Evolutionary conservation across 2,113 vertebrate genomes (phyloP).

Genomic region (Forbesichthys agassizii): DNA sequence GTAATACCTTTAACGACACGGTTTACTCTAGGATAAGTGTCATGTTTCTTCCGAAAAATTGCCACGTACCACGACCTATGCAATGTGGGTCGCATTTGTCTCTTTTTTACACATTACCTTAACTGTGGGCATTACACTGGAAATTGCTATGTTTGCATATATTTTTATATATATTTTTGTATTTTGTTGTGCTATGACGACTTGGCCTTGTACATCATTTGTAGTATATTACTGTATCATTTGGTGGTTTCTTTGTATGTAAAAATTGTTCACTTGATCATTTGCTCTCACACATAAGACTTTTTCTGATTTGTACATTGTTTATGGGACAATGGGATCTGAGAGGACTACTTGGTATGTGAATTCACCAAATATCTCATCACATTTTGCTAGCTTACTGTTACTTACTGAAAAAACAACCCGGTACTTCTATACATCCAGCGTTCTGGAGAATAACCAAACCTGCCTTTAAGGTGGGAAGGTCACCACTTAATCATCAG

Average conservation of each 20-base stretch:
- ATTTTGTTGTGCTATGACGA: conserved; percentile 52
- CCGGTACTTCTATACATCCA: no score
- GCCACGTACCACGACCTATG: conserved; percentile 36
- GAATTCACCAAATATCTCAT: background rate
- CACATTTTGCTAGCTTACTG: no score
- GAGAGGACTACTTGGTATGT: background rate
- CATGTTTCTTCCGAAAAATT: conserved; percentile 75
- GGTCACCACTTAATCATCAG: background rate
- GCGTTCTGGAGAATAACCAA: background rate
- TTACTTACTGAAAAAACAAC: no score
- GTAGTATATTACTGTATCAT: conserved; percentile 29
- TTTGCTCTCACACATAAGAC: no score
- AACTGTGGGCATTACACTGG: conserved; percentile 67
- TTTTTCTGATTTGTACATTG: background rate
- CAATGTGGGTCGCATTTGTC: conserved; percentile 74
- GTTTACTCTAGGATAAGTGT: conserved; percentile 79
- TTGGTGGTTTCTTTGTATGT: conserved; percentile 13
- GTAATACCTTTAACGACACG: conserved; percentile 75
- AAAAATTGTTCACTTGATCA: background rate
- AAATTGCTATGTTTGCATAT: conserved; percentile 73
- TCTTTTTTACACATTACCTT: conserved; percentile 77
- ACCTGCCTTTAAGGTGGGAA: background rate
- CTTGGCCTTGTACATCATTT: conserved; percentile 32
- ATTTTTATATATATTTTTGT: no score
- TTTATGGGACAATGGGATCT: background rate